phyloP scores from a whole-genome alignment of 2,888 invertebrate genomes.

The Apomyelois bistriatella region DNA sequence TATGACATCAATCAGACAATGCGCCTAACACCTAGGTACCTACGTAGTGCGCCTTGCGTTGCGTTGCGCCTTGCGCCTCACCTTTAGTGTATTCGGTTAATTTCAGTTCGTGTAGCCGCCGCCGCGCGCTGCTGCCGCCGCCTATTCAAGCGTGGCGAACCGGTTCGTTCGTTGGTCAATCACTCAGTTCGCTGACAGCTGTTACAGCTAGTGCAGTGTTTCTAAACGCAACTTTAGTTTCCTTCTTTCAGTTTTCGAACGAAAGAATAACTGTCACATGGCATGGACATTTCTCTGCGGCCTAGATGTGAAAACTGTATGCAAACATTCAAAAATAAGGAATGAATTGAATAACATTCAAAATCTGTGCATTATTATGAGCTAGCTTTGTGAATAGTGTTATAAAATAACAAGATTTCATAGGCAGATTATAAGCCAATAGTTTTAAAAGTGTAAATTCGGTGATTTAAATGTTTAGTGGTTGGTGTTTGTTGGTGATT shows the following conservation, averaged over 20 bases:
- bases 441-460: neutral
- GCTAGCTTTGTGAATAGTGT: slow-evolving; percentile 11
- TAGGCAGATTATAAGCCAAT: neutral
- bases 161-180: slow-evolving; percentile 30
- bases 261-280: slow-evolving; percentile 51
- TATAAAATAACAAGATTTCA: slow-evolving; percentile 10
- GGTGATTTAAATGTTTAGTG: slow-evolving; percentile 1
- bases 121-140: too few relatives aligned
- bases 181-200: slow-evolving; percentile 59
- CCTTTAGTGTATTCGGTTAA: neutral
- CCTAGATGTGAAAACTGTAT: slow-evolving; percentile 24
- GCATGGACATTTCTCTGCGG: slow-evolving; percentile 34
- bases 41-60: too few relatives aligned
- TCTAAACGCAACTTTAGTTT: slow-evolving; percentile 44
- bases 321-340: too few relatives aligned
- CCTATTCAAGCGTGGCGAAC: slow-evolving; percentile 29
- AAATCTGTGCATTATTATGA: too few relatives aligned
- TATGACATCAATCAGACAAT: too few relatives aligned
- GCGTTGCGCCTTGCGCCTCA: slow-evolving; percentile 21
- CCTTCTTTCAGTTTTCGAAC: slow-evolving; percentile 37
- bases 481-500: too few relatives aligned
- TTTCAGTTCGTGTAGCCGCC: slow-evolving; percentile 29
- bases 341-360: too few relatives aligned
- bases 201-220: slow-evolving; percentile 52
- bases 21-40: too few relatives aligned